A percentile compares a stretch with the other conserved stretches of the same genome.
Evolutionary conservation across 2,888 invertebrate genomes (phyloP).

Genomic region (Oligia latruncula): DNA sequence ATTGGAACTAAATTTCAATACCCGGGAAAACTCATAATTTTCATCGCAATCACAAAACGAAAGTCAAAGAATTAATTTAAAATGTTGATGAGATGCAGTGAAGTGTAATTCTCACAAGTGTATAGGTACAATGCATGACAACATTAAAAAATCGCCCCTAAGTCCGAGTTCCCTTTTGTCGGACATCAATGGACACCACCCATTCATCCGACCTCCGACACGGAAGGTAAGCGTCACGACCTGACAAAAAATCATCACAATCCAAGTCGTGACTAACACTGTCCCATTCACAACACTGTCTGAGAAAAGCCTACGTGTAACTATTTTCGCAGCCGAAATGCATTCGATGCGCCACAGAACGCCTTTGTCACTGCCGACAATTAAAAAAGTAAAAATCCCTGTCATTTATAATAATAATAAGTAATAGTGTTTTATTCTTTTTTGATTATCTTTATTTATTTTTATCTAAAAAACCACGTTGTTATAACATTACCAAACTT

Average conservation of each 20-base stretch:
- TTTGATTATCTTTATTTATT: not conserved
- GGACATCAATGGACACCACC: conserved; percentile 72
- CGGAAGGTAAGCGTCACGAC: conserved; percentile 81
- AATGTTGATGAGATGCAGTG: too few relatives aligned
- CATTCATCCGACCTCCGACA: conserved; percentile 82
- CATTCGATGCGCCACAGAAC: conserved; percentile 62
- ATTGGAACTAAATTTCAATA: not conserved
- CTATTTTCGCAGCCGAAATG: conserved; percentile 77
- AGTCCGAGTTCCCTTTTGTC: not conserved
- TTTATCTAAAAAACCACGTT: not conserved
- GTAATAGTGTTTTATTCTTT: conserved; percentile 1
- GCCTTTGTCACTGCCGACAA: conserved; percentile 62
- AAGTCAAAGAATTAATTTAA: not conserved
- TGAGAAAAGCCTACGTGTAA: conserved; percentile 85
- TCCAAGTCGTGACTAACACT: conserved; percentile 79
- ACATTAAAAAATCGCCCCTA: not conserved
- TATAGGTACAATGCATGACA: not conserved
- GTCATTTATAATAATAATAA: conserved; percentile 6
- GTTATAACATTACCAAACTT: not conserved
- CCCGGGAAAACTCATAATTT: not conserved
- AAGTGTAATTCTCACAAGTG: not conserved
- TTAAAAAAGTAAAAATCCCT: conserved; percentile 55
- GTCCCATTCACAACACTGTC: conserved; percentile 80
- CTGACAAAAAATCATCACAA: conserved; percentile 83
- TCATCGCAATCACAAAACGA: not conserved